Conservation (phyloP, 2,888 invertebrate species). For the Leptura quadrifasciata region DNA sequence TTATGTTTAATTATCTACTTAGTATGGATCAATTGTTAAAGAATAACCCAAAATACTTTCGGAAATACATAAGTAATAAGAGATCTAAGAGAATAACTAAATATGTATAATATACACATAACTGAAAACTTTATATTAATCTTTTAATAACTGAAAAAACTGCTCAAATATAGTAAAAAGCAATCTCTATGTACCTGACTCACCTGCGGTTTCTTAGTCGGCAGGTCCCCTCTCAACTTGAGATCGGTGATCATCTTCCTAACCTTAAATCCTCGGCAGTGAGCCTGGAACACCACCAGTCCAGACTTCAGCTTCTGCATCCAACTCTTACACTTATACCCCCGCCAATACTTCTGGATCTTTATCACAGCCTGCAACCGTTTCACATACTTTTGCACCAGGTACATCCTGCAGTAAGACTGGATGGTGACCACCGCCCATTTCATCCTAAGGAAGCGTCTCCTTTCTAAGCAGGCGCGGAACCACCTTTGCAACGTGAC, state of each 20-base stretch:
- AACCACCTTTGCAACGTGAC: slow-evolving; percentile 95
- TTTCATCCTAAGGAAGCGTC: slow-evolving; percentile 84
- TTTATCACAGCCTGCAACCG: slow-evolving; percentile 77
- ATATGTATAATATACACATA: too few relatives aligned
- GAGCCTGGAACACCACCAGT: slow-evolving; percentile 82
- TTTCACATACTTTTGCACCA: slow-evolving; percentile 77
- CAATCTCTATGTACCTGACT: slow-evolving; percentile 17
- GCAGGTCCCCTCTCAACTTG: slow-evolving; percentile 57
- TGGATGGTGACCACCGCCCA: slow-evolving; percentile 87
- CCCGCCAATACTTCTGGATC: slow-evolving; percentile 89
- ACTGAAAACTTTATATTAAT: too few relatives aligned
- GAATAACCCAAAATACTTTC: too few relatives aligned
- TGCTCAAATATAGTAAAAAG: too few relatives aligned
- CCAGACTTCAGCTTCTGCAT: slow-evolving; percentile 79
- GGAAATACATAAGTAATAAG: too few relatives aligned
- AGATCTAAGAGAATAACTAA: too few relatives aligned
- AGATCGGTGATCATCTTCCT: slow-evolving; percentile 76
- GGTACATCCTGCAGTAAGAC: slow-evolving; percentile 81
- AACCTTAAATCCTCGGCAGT: slow-evolving; percentile 81
- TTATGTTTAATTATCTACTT: too few relatives aligned
- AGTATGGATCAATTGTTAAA: too few relatives aligned
- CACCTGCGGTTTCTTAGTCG: slow-evolving; percentile 52
- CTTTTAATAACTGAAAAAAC: too few relatives aligned
- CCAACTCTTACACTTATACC: slow-evolving; percentile 81
- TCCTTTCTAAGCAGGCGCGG: slow-evolving; percentile 85